Evolutionary conservation across 2,797 vertebrate species (phyloP).

Genomic region (Spinus olivaceus): DNA sequence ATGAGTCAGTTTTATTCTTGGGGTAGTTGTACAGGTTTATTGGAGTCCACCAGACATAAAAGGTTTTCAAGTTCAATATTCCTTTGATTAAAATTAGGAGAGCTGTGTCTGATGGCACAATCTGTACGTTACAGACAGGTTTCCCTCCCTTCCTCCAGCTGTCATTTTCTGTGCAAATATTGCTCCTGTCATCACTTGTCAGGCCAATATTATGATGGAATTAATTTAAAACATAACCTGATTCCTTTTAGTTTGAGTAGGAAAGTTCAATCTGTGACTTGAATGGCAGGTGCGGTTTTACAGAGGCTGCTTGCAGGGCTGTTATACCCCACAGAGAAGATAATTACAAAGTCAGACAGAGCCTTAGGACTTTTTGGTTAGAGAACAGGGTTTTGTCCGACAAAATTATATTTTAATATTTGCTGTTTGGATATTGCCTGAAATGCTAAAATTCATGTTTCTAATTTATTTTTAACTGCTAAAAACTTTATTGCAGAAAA

Average conservation of each 20-base stretch:
- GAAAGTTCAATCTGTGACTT: conserved; percentile 33
- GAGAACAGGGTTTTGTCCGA: conserved; percentile 8
- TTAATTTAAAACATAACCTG: conserved; percentile 48
- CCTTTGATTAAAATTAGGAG: background rate
- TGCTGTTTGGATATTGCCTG: background rate
- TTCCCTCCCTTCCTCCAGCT: background rate
- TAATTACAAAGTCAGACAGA: conserved; percentile 58
- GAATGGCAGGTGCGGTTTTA: conserved; percentile 49
- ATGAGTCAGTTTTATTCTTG: background rate
- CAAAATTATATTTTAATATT: conserved; percentile 58
- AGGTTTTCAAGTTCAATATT: background rate
- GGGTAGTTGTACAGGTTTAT: background rate
- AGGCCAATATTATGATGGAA: background rate
- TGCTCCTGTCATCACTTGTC: conserved; percentile 10
- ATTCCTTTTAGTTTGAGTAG: conserved; percentile 16
- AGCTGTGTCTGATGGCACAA: background rate
- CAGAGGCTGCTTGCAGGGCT: background rate
- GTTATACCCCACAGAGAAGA: conserved; percentile 41
- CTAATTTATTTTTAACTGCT: background rate
- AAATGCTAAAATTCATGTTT: background rate
- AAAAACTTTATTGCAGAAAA: background rate
- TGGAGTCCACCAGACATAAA: background rate
- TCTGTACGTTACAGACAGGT: background rate
- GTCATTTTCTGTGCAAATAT: conserved; percentile 2
- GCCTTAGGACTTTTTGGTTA: conserved; percentile 14